Evolutionary conservation across 2,797 vertebrate species (phyloP).

Genomic region (Sebastolobus alascanus): DNA sequence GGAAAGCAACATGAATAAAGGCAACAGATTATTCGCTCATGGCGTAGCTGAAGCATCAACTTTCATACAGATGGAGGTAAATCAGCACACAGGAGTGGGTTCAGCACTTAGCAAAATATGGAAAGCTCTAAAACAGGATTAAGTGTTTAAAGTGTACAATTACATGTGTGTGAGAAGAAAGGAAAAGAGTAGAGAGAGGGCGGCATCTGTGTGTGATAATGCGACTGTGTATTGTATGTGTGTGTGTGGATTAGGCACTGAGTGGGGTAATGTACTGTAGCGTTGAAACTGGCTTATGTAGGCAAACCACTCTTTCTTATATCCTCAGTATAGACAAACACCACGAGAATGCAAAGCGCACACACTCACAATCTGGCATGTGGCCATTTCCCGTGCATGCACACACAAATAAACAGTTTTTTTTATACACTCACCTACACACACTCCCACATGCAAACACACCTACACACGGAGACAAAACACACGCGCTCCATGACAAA

Average conservation of each 20-base stretch:
- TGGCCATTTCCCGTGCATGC: constrained; percentile 47
- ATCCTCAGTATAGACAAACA: constrained; percentile 48
- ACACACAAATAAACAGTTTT: constrained; percentile 57
- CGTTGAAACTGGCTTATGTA: constrained; percentile 51
- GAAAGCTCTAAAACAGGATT: constrained; percentile 59
- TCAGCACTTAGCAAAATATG: constrained; percentile 55
- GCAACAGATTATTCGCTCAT: constrained; percentile 55
- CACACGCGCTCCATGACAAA: constrained; percentile 58
- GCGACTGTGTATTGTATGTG: constrained; percentile 1
- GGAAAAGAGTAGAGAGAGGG: constrained; percentile 25
- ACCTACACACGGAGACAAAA: constrained; percentile 53
- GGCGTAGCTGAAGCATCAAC: constrained; percentile 53
- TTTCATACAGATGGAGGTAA: constrained; percentile 59
- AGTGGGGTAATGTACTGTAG: constrained; percentile 58
- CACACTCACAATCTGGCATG: constrained; percentile 46
- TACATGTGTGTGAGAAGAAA: constrained; percentile 48
- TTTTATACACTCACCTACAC: constrained; percentile 65
- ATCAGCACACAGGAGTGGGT: constrained; percentile 54
- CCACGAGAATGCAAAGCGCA: constrained; percentile 51
- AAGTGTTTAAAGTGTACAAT: constrained; percentile 61
- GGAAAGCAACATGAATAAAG: constrained; percentile 50
- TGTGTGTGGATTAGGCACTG: constrained; percentile 46
- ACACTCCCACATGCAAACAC: constrained; percentile 59
- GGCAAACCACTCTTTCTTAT: constrained; percentile 55
- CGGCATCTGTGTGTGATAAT: constrained; percentile 29